Evolutionary conservation across 2,888 invertebrate species (phyloP).

Genomic region (Tanytarsus gracilentus): DNA sequence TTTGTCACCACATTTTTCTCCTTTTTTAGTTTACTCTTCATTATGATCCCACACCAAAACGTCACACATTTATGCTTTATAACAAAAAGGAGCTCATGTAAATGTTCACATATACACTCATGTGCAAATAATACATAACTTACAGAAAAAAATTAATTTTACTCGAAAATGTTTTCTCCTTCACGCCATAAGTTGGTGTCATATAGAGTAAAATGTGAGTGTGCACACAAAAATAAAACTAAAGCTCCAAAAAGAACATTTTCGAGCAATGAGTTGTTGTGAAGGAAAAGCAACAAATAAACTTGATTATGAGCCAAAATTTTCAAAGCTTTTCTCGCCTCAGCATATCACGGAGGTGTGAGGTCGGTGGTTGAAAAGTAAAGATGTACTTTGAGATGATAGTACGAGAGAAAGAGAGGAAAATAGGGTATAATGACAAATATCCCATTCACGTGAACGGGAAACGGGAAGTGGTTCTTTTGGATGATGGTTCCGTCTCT

Average conservation of each 20-base stretch:
- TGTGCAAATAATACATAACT: too few species aligned
- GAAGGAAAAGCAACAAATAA: background rate
- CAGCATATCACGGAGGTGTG: background rate
- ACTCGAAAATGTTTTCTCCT: too few species aligned
- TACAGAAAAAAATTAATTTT: too few species aligned
- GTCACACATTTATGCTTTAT: too few species aligned
- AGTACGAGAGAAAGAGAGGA: background rate
- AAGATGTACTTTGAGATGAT: background rate
- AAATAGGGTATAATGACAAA: constrained; percentile 26
- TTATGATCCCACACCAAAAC: too few species aligned
- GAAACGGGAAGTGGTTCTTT: constrained; percentile 46
- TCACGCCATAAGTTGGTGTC: too few species aligned
- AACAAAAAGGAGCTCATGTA: too few species aligned
- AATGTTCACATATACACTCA: too few species aligned
- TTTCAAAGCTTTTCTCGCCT: background rate
- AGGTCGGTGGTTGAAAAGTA: background rate
- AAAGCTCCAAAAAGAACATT: too few species aligned
- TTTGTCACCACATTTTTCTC: too few species aligned
- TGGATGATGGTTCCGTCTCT: constrained; percentile 43
- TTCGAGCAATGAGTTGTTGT: background rate
- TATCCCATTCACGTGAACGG: constrained; percentile 34
- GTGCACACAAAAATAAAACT: background rate
- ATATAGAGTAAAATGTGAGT: too few species aligned
- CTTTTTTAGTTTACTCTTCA: too few species aligned
- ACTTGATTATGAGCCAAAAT: background rate